These are phyloP conservation scores for Diachasmimorpha longicaudata DNA, from an alignment of 1,140 invertebrate species.

Conservation along the genomic window DNA sequence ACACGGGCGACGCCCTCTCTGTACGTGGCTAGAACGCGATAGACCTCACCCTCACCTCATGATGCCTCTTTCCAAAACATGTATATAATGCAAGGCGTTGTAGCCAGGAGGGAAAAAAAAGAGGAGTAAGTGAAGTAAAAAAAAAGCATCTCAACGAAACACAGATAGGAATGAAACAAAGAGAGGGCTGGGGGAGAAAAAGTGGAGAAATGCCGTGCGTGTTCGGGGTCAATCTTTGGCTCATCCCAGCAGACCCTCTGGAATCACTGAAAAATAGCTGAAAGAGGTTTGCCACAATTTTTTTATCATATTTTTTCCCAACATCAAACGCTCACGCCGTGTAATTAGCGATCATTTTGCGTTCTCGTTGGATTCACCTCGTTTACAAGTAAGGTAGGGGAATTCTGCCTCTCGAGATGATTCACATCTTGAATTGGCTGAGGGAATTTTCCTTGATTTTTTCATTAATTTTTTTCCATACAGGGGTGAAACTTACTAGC, in stretches of 20 bases:
- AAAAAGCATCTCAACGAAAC: background rate
- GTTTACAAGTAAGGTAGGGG: background rate
- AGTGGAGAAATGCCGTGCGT: background rate
- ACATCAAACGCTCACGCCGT: background rate
- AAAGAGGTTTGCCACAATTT: background rate
- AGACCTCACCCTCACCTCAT: background rate
- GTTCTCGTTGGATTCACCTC: background rate
- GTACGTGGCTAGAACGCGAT: background rate
- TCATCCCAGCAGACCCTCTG: background rate
- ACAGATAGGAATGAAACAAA: background rate
- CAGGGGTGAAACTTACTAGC: background rate
- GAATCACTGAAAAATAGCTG: background rate
- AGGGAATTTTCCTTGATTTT: background rate
- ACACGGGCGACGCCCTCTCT: conserved; percentile 4
- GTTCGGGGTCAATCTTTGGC: background rate
- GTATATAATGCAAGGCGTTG: background rate
- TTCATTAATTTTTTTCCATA: background rate
- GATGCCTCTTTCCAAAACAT: background rate
- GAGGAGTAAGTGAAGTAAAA: background rate
- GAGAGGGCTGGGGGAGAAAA: background rate
- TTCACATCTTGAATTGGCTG: background rate
- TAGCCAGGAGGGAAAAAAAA: background rate
- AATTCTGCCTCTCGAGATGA: background rate
- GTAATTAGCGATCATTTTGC: background rate
- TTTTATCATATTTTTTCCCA: background rate